These are phyloP conservation scores for Apodemus sylvaticus DNA, from an alignment of 2,113 vertebrate species.

Conservation along the genomic window DNA sequence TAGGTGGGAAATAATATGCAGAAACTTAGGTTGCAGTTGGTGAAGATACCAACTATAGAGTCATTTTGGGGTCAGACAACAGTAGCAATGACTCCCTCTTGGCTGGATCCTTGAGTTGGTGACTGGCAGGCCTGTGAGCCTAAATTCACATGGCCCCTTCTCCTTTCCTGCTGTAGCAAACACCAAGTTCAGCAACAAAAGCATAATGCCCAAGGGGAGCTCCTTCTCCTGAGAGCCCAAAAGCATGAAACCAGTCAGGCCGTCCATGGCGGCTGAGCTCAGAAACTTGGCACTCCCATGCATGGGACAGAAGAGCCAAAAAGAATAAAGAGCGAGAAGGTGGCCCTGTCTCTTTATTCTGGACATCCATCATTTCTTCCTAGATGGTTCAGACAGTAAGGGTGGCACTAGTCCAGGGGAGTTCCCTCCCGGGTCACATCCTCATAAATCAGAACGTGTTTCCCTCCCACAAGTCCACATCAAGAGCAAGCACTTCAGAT, in stretches of 20 bases:
- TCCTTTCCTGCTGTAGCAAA: slow-evolving; percentile 14
- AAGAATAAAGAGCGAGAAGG: slow-evolving; percentile 9
- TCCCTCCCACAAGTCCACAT: neutral
- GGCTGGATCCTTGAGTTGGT: neutral
- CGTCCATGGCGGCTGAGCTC: neutral
- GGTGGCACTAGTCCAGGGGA: slow-evolving; percentile 10
- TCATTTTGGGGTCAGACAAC: neutral
- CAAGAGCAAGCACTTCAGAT: neutral
- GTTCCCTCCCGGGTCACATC: slow-evolving; percentile 27
- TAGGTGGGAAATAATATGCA: slow-evolving; percentile 3
- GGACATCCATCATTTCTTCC: slow-evolving; percentile 40
- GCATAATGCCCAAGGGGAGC: neutral
- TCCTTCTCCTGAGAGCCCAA: neutral
- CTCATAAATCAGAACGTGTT: slow-evolving; percentile 50
- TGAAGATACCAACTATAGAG: neutral
- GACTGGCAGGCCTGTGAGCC: neutral
- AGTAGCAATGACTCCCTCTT: neutral
- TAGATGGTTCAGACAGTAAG: slow-evolving; percentile 50
- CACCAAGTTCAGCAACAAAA: slow-evolving; percentile 26
- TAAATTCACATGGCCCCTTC: neutral
- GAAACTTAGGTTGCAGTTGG: neutral
- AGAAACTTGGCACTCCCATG: slow-evolving; percentile 13
- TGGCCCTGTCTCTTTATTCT: slow-evolving; percentile 32
- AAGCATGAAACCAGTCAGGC: neutral
- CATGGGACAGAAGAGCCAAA: neutral